phyloP scores from a whole-genome alignment of 2,888 invertebrate species.

The Drosophila phalerata region DNA sequence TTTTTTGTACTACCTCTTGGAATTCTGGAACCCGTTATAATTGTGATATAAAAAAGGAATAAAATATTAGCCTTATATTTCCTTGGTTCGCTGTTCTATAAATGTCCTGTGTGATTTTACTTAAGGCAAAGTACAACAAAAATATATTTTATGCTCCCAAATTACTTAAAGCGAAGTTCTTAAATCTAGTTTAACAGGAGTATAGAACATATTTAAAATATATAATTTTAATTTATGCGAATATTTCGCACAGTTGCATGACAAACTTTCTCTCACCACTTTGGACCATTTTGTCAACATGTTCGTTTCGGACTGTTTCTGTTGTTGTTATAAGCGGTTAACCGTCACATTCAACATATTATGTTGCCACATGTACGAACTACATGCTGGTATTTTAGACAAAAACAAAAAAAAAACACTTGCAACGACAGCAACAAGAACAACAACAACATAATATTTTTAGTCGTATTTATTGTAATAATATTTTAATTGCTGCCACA shows the following conservation, averaged over 20 bases:
- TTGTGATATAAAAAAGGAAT: no score
- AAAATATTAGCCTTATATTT: no score
- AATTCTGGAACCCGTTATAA: no score
- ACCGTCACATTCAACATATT: slow-evolving; percentile 58
- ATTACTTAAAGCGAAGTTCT: not conserved
- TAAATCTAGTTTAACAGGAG: not conserved
- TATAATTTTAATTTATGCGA: slow-evolving; percentile 34
- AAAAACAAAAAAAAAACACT: slow-evolving; percentile 12
- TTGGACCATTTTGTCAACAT: slow-evolving; percentile 23
- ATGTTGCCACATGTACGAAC: slow-evolving; percentile 35
- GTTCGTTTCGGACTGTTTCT: slow-evolving; percentile 37
- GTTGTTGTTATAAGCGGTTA: slow-evolving; percentile 61
- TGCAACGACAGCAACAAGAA: slow-evolving; percentile 6
- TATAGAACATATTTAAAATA: slow-evolving; percentile 3
- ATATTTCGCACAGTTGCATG: not conserved
- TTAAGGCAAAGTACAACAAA: not conserved
- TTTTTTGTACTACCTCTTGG: no score
- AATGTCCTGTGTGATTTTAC: not conserved
- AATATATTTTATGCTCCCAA: not conserved
- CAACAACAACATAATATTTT: slow-evolving; percentile 31
- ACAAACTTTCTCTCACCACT: slow-evolving; percentile 4
- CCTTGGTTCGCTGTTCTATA: not conserved
- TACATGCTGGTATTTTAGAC: slow-evolving; percentile 30
- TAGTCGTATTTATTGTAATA: slow-evolving; percentile 71
- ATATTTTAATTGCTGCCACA: slow-evolving; percentile 74